These are phyloP conservation scores for Bombus turneri DNA, from an alignment of 1,140 invertebrate species.

Conservation along the genomic window DNA sequence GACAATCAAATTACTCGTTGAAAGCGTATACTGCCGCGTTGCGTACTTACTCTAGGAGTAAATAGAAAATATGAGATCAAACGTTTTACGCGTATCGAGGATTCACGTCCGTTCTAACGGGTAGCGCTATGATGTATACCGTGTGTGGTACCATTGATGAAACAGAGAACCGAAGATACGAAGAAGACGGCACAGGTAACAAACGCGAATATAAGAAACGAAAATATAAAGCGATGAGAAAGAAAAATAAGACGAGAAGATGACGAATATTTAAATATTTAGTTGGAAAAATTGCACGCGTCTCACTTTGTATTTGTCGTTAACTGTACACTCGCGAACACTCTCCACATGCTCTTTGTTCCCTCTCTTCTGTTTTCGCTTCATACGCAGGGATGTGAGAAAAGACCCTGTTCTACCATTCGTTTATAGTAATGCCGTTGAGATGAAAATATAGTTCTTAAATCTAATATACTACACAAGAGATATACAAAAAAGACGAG, in stretches of 20 bases:
- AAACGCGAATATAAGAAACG: neutral
- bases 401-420: neutral
- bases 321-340: neutral
- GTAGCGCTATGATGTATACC: neutral
- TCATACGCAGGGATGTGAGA: neutral
- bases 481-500: conserved; percentile 77
- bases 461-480: conserved; percentile 78
- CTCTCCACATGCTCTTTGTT: neutral
- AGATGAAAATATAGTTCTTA: conserved; percentile 58
- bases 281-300: neutral
- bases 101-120: neutral
- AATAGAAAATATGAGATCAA: conserved; percentile 44
- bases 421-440: neutral
- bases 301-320: neutral
- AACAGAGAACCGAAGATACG: neutral
- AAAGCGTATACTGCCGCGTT: neutral
- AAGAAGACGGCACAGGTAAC: neutral
- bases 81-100: conserved; percentile 13
- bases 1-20: neutral
- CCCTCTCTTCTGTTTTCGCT: neutral
- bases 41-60: neutral
- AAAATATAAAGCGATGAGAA: neutral
- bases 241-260: neutral
- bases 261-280: neutral
- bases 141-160: neutral